Conservation (phyloP, 2,888 invertebrate species). For the Drosophila sordidula region DNA sequence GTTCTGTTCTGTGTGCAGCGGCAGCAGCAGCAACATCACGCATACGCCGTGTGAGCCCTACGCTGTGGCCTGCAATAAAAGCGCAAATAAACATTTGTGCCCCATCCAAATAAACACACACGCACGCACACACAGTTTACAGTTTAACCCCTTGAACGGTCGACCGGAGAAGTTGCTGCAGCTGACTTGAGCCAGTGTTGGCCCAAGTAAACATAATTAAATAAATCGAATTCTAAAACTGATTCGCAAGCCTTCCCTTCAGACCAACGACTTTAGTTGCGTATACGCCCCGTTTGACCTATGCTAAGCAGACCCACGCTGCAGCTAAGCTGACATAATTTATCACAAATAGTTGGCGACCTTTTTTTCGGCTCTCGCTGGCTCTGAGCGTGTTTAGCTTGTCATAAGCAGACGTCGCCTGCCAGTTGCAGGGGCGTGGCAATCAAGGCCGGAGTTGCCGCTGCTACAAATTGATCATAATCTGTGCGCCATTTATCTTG, state of each 20-base stretch:
- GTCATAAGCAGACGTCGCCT: slow-evolving; percentile 73
- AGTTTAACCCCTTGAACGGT: slow-evolving; percentile 25
- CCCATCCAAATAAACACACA: slow-evolving; percentile 11
- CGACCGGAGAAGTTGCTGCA: slow-evolving; percentile 7
- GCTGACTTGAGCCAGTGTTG: not conserved
- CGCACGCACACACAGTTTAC: slow-evolving; percentile 13
- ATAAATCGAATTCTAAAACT: slow-evolving; percentile 14
- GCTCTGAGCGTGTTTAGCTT: slow-evolving; percentile 56
- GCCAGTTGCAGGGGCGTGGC: slow-evolving; percentile 66
- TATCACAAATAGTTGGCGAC: slow-evolving; percentile 54
- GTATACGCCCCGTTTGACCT: slow-evolving; percentile 28
- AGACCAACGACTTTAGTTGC: slow-evolving; percentile 9
- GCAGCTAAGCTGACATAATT: slow-evolving; percentile 48
- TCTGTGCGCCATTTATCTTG: slow-evolving; percentile 78
- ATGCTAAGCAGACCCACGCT: slow-evolving; percentile 36
- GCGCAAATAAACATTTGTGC: slow-evolving; percentile 70
- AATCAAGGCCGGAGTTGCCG: slow-evolving; percentile 48
- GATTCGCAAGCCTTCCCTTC: slow-evolving; percentile 1
- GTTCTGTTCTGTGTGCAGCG: slow-evolving; percentile 56
- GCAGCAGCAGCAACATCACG: slow-evolving; percentile 37
- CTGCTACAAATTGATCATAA: slow-evolving; percentile 80
- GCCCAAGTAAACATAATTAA: slow-evolving; percentile 21
- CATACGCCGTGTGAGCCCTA: slow-evolving; percentile 51
- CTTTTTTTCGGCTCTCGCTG: slow-evolving; percentile 41
- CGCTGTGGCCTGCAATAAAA: slow-evolving; percentile 61